phyloP scores from a whole-genome alignment of 2,888 invertebrate genomes.

The Caenorhabditis japonica region DNA sequence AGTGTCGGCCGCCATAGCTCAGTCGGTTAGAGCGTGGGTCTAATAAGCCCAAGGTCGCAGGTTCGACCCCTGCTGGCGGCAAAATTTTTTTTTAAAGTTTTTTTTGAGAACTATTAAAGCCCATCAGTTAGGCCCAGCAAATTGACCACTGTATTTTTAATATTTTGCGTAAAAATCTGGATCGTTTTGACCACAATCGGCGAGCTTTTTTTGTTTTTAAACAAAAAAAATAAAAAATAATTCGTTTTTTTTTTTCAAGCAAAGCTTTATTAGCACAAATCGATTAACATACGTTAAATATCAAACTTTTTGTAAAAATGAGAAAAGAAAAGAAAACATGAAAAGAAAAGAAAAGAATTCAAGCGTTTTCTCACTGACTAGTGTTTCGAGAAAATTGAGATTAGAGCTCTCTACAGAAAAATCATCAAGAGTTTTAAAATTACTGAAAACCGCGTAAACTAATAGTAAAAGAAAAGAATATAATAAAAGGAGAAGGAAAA shows the following conservation, averaged over 20 bases:
- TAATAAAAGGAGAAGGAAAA: neutral
- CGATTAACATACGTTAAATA: too few relatives aligned
- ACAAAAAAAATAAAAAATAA: neutral
- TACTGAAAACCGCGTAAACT: constrained; percentile 41
- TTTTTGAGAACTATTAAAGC: too few relatives aligned
- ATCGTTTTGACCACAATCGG: too few relatives aligned
- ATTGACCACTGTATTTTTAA: too few relatives aligned
- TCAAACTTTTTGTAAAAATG: neutral
- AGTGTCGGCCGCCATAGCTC: constrained; percentile 71
- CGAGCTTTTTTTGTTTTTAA: too few relatives aligned
- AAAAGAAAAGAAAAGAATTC: constrained; percentile 1
- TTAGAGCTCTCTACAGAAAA: constrained; percentile 1
- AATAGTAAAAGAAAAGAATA: constrained; percentile 34
- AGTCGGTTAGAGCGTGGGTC: constrained; percentile 77
- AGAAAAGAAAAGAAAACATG: constrained; percentile 2
- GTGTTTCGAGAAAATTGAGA: constrained; percentile 7
- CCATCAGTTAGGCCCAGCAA: too few relatives aligned
- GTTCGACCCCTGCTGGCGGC: constrained; percentile 77
- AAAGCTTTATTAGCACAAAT: constrained; percentile 52
- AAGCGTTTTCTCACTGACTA: constrained; percentile 33
- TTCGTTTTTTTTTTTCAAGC: constrained; percentile 11
- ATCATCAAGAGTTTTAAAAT: too few relatives aligned
- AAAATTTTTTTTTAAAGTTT: constrained; percentile 65
- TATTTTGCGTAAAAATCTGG: too few relatives aligned
- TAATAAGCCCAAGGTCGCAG: constrained; percentile 77